phyloP scores from a whole-genome alignment of 2,888 invertebrate species.

The Andrena praecox region DNA sequence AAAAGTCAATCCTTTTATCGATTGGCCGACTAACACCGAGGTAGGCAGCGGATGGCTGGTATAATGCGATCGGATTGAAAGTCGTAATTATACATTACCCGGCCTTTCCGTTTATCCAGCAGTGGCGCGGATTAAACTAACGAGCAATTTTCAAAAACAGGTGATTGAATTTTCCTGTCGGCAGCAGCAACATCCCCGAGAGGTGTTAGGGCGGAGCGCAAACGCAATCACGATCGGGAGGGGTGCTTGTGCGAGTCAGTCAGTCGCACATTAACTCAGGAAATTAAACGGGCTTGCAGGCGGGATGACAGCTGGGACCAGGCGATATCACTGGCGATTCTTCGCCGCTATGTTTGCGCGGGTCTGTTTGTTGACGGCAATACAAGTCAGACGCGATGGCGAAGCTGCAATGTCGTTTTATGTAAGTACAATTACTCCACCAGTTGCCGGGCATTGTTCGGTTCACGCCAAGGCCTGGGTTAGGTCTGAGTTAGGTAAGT shows the following conservation, averaged over 20 bases:
- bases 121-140: slow-evolving; percentile 44
- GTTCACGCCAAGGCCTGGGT: too few relatives aligned
- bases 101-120: slow-evolving; percentile 42
- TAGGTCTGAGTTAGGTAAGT: too few relatives aligned
- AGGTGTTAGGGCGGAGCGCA: slow-evolving; percentile 41
- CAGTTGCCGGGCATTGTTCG: slow-evolving; percentile 4
- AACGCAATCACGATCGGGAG: slow-evolving; percentile 64
- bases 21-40: neutral
- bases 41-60: neutral
- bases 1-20: slow-evolving; percentile 22
- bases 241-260: slow-evolving; percentile 57
- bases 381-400: slow-evolving; percentile 27
- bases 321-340: slow-evolving; percentile 30
- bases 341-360: slow-evolving; percentile 26
- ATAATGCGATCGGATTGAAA: slow-evolving; percentile 43
- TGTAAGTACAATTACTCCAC: slow-evolving; percentile 7
- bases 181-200: slow-evolving; percentile 27
- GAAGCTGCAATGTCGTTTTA: slow-evolving; percentile 15
- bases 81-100: slow-evolving; percentile 48
- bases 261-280: slow-evolving; percentile 72
- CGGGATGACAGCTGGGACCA: slow-evolving; percentile 46
- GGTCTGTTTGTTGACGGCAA: slow-evolving; percentile 18
- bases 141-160: slow-evolving; percentile 58
- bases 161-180: slow-evolving; percentile 57
- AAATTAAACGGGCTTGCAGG: slow-evolving; percentile 73